A percentile compares a stretch with the other conserved stretches of the same genome.
These are phyloP conservation scores for Acleris holmiana DNA, from an alignment of 2,888 invertebrate species.

Conservation along the genomic window DNA sequence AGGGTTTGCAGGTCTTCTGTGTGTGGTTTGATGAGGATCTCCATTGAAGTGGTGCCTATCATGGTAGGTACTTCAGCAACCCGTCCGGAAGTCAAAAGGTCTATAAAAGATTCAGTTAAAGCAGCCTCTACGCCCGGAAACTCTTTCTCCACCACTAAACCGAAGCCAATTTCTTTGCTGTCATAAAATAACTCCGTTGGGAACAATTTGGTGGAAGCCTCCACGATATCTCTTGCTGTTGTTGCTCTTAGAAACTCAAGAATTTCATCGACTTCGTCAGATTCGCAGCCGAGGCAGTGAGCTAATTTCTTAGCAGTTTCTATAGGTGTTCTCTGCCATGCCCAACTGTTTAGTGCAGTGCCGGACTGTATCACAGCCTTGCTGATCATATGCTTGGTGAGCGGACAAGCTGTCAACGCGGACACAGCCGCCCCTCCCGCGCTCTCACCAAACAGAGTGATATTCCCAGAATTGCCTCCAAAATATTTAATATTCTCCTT, in stretches of 20 bases:
- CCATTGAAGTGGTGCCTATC: constrained; percentile 66
- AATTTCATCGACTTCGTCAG: constrained; percentile 63
- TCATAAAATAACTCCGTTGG: constrained; percentile 43
- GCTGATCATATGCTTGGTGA: constrained; percentile 64
- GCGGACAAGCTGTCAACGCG: constrained; percentile 67
- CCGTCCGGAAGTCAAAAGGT: constrained; percentile 68
- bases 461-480: constrained; percentile 71
- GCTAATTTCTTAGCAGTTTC: constrained; percentile 65
- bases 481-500: constrained; percentile 73
- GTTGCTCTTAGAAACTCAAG: constrained; percentile 67
- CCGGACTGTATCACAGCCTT: constrained; percentile 75
- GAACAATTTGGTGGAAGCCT: constrained; percentile 53
- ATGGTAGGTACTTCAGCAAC: constrained; percentile 68
- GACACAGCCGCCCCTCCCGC: constrained; percentile 62
- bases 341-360: constrained; percentile 54
- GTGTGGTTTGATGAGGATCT: constrained; percentile 53
- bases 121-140: constrained; percentile 68
- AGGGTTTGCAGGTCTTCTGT: constrained; percentile 62
- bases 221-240: constrained; percentile 66
- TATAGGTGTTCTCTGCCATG: constrained; percentile 61
- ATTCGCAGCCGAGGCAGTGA: constrained; percentile 63
- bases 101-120: constrained; percentile 64
- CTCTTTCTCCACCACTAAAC: constrained; percentile 68
- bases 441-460: constrained; percentile 74
- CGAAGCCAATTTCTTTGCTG: constrained; percentile 46